Evolutionary conservation across 2,888 invertebrate genomes (phyloP).

Genomic region (Ennomos erosarius): DNA sequence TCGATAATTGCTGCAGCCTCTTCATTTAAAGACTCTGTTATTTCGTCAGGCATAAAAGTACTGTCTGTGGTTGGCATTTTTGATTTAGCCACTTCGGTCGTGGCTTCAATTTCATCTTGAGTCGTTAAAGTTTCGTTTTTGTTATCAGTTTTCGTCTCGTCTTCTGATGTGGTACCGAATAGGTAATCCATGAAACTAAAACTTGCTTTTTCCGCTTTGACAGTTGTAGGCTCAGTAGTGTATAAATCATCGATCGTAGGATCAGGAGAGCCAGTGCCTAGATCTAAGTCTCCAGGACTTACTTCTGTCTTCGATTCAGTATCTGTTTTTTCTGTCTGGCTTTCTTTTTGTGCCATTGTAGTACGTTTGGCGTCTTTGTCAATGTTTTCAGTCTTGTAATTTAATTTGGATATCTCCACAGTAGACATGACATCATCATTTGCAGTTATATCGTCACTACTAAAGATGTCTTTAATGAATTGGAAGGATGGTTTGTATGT

Average conservation of each 20-base stretch:
- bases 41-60: conserved; percentile 74
- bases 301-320: conserved; percentile 11
- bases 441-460: conserved; percentile 51
- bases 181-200: conserved; percentile 77
- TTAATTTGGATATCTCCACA: conserved; percentile 66
- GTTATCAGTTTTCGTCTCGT: conserved; percentile 47
- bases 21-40: conserved; percentile 50
- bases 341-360: conserved; percentile 48
- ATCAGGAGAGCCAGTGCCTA: conserved; percentile 72
- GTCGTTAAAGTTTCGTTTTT: conserved; percentile 47
- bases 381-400: conserved; percentile 30
- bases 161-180: conserved; percentile 69
- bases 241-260: conserved; percentile 65
- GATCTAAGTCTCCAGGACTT: conserved; percentile 73
- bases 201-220: conserved; percentile 44
- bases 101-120: conserved; percentile 48
- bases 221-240: conserved; percentile 63
- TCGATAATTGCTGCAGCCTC: conserved; percentile 41
- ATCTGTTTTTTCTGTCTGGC: conserved; percentile 47
- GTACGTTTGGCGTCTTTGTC: conserved; percentile 39
- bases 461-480: conserved; percentile 65
- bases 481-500: conserved; percentile 73
- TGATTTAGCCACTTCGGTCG: conserved; percentile 55
- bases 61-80: conserved; percentile 68
- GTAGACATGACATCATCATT: conserved; percentile 35